These are phyloP conservation scores for Drosophila paramelanica DNA, from an alignment of 2,888 invertebrate species.

Conservation along the genomic window DNA sequence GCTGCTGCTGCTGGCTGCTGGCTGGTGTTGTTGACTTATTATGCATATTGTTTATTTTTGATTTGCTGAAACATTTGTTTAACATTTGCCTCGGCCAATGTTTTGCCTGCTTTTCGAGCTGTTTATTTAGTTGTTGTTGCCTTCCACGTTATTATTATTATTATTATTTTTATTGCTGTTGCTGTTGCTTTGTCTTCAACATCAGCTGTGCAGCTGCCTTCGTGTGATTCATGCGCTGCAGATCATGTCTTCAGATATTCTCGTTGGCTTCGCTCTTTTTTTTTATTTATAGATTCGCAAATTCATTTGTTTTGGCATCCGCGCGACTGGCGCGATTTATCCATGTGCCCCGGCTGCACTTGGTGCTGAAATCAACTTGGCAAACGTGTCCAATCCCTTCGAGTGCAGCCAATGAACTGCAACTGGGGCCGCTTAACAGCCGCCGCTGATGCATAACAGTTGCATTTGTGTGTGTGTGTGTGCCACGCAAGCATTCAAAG, in stretches of 20 bases:
- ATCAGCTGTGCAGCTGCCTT: constrained; percentile 31
- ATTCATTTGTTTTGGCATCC: constrained; percentile 54
- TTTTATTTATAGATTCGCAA: constrained; percentile 65
- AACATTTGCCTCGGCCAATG: constrained; percentile 53
- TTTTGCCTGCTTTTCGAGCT: constrained; percentile 17
- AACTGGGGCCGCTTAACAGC: constrained; percentile 1
- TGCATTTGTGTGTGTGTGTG: background rate
- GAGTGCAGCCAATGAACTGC: constrained; percentile 26
- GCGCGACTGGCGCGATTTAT: constrained; percentile 29
- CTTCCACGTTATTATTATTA: constrained; percentile 14
- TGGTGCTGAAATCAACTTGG: constrained; percentile 8
- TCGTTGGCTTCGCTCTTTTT: constrained; percentile 11
- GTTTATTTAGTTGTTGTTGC: constrained; percentile 49
- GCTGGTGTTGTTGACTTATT: constrained; percentile 32
- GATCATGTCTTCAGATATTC: constrained; percentile 27
- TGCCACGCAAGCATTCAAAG: constrained; percentile 7
- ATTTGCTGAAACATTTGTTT: constrained; percentile 65
- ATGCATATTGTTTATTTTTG: constrained; percentile 63
- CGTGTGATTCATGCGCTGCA: constrained; percentile 34
- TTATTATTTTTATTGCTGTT: constrained; percentile 6
- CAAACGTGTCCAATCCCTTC: constrained; percentile 2
- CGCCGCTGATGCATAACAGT: constrained; percentile 4
- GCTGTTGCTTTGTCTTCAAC: constrained; percentile 22
- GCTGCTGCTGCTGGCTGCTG: constrained; percentile 4
- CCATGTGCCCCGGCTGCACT: constrained; percentile 17